A percentile compares a stretch with the other conserved stretches of the same genome.
Evolutionary conservation across 2,888 invertebrate genomes (phyloP).

Genomic region (Trachelus stipa): DNA sequence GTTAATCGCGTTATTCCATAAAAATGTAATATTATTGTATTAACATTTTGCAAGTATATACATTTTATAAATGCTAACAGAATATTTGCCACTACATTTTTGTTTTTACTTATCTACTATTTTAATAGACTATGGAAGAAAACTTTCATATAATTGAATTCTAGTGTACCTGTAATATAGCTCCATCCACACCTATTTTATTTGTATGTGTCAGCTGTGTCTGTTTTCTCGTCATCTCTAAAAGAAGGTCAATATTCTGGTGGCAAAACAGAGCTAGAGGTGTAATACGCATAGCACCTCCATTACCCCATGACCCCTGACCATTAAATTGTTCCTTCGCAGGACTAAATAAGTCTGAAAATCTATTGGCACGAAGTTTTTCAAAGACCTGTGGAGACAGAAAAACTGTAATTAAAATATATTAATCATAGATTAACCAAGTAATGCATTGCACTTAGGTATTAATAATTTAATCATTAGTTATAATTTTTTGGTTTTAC

Average conservation of each 20-base stretch:
- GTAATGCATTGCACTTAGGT: no score
- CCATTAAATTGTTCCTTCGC: constrained; percentile 77
- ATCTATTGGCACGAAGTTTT: constrained; percentile 69
- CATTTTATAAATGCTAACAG: background rate
- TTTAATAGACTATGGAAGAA: constrained; percentile 8
- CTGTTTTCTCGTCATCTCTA: constrained; percentile 68
- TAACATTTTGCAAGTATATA: constrained; percentile 6
- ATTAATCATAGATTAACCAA: background rate
- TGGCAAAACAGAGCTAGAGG: constrained; percentile 75
- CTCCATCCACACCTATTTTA: constrained; percentile 70
- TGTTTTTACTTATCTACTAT: no score
- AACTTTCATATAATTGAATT: constrained; percentile 12
- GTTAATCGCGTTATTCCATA: background rate
- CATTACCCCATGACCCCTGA: constrained; percentile 81
- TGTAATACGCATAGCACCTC: constrained; percentile 80
- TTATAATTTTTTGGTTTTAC: constrained; percentile 8
- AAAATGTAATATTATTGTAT: constrained; percentile 8
- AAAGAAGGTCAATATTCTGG: constrained; percentile 67
- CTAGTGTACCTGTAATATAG: constrained; percentile 68
- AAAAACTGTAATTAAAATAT: no score
- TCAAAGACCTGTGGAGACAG: constrained; percentile 66
- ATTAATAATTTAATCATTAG: no score
- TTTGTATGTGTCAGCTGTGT: constrained; percentile 76
- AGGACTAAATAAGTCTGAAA: constrained; percentile 72
- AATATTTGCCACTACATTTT: no score